A percentile compares a stretch with the other conserved stretches of the same genome.
phyloP scores from a whole-genome alignment of 2,797 vertebrate genomes.

The Momotus momota region DNA sequence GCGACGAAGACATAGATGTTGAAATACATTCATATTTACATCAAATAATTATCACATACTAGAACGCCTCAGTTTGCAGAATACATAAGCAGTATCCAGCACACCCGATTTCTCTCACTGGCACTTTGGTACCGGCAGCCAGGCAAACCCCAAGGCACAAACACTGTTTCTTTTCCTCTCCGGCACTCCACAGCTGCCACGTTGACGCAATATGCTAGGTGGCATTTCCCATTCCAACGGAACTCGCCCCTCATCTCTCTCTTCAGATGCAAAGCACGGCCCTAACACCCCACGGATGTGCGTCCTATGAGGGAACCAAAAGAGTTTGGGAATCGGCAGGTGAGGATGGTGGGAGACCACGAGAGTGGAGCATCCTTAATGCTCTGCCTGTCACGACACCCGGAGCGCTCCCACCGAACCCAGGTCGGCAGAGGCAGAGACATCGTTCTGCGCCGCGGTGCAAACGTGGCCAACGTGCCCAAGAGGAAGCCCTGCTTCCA shows the following conservation, averaged over 20 bases:
- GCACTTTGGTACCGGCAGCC: not conserved
- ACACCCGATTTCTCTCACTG: constrained; percentile 4
- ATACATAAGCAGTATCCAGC: not conserved
- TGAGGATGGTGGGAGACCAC: not conserved
- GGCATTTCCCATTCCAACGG: not conserved
- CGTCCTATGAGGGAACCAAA: fast-evolving
- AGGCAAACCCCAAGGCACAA: not conserved
- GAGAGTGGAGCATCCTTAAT: not conserved
- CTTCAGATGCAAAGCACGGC: not conserved
- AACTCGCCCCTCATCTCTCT: not conserved
- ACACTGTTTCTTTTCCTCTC: not conserved
- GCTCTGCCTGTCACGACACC: fast-evolving
- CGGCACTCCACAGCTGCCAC: not conserved
- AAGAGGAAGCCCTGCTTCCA: not conserved
- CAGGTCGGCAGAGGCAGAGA: not conserved
- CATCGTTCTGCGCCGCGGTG: fast-evolving
- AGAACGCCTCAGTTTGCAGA: constrained; percentile 5
- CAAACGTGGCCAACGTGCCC: not conserved
- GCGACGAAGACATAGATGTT: not conserved
- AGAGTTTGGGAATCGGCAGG: not conserved
- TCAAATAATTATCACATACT: not conserved
- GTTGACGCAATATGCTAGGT: not conserved
- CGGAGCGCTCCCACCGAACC: not conserved
- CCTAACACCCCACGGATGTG: not conserved
- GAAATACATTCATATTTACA: not conserved